A percentile compares a stretch with the other conserved stretches of the same genome.
These are phyloP conservation scores for Phymatocera aterrima DNA, from an alignment of 2,888 invertebrate species.

Conservation along the genomic window DNA sequence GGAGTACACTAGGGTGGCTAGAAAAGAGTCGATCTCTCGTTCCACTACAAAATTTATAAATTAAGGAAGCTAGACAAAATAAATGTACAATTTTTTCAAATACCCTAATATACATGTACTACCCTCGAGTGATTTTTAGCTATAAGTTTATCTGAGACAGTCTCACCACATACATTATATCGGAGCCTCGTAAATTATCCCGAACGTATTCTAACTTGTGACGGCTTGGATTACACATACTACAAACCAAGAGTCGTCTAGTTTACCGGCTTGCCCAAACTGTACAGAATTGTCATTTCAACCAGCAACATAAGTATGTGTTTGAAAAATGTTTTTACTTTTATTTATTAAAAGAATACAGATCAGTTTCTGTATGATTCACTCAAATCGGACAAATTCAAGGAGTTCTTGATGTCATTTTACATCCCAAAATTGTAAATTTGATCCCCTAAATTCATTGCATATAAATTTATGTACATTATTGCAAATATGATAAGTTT, in stretches of 20 bases:
- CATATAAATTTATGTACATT: neutral
- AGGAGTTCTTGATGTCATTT: neutral
- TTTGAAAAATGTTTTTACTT: neutral
- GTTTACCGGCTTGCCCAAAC: neutral
- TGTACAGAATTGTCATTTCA: neutral
- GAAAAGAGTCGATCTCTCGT: neutral
- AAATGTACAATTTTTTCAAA: too few species aligned
- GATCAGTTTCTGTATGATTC: neutral
- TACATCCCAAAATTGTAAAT: neutral
- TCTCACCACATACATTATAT: neutral
- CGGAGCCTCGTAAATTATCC: neutral
- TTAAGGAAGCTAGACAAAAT: too few species aligned
- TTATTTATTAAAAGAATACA: neutral
- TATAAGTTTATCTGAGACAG: neutral
- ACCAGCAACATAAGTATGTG: neutral
- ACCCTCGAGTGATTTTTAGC: neutral
- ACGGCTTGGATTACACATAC: neutral
- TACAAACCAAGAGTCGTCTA: neutral
- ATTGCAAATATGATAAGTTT: neutral
- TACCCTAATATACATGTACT: too few species aligned
- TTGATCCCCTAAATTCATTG: neutral
- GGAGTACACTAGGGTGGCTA: too few species aligned
- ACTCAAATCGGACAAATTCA: neutral
- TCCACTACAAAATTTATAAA: too few species aligned
- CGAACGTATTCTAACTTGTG: neutral